Evolutionary conservation across 2,888 invertebrate species (phyloP).

Genomic region (Nebria salina): DNA sequence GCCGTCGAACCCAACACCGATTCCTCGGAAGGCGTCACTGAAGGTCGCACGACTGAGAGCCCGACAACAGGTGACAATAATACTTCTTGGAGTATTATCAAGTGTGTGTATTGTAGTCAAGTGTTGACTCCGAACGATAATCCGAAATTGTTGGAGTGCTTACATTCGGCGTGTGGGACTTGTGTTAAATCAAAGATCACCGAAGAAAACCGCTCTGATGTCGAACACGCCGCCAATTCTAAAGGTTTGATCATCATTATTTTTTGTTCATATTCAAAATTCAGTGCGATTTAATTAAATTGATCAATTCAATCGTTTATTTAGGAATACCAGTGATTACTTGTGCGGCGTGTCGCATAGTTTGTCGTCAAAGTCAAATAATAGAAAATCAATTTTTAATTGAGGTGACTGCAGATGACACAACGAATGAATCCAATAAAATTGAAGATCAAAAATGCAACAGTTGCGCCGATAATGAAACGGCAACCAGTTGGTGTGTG

Average conservation of each 20-base stretch:
- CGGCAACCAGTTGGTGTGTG: conserved; percentile 87
- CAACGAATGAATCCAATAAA: conserved; percentile 60
- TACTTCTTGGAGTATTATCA: conserved; percentile 53
- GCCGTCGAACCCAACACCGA: conserved; percentile 4
- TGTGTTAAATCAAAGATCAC: conserved; percentile 77
- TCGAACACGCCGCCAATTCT: conserved; percentile 58
- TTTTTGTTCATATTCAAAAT: not conserved
- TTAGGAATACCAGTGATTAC: conserved; percentile 59
- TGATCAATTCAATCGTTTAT: no score
- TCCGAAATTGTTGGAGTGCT: conserved; percentile 87
- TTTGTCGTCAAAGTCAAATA: conserved; percentile 76
- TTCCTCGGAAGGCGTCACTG: conserved; percentile 18
- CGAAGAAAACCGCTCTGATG: conserved; percentile 62
- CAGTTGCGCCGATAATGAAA: conserved; percentile 85
- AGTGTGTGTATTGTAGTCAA: conserved; percentile 63
- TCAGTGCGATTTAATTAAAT: no score
- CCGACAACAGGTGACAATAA: conserved; percentile 59
- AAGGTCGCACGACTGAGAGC: conserved; percentile 54
- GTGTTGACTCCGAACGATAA: conserved; percentile 67
- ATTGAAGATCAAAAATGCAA: conserved; percentile 75
- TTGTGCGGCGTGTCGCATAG: conserved; percentile 80
- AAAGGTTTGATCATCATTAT: conserved; percentile 50
- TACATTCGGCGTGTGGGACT: conserved; percentile 84
- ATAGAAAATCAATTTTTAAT: conserved; percentile 87
- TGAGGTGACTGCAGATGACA: conserved; percentile 69